phyloP scores from a whole-genome alignment of 2,888 invertebrate species.

The Drosophila formosana region DNA sequence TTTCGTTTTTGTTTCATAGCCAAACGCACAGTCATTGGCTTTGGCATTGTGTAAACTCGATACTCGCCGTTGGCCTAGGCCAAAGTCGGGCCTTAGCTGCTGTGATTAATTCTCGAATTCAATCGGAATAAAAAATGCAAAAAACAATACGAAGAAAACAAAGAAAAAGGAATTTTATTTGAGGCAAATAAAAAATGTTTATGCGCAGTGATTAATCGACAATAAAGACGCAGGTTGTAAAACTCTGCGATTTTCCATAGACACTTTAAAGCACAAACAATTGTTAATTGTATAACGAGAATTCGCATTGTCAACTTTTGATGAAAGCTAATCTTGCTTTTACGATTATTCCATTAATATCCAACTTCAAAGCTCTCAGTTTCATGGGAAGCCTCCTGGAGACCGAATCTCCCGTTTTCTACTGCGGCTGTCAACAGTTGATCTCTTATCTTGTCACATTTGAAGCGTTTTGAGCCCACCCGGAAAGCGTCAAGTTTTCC shows the following conservation, averaged over 20 bases:
- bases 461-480: conserved; percentile 59
- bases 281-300: neutral
- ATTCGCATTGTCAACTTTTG: neutral
- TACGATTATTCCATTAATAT: conserved; percentile 1
- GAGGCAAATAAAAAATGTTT: conserved; percentile 3
- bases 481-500: conserved; percentile 55
- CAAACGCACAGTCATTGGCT: conserved; percentile 7
- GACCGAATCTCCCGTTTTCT: neutral
- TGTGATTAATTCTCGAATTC: conserved; percentile 20
- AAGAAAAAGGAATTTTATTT: neutral
- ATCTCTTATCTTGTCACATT: conserved; percentile 34
- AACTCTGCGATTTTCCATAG: neutral
- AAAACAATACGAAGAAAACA: neutral
- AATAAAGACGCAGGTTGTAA: neutral
- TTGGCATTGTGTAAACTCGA: conserved; percentile 1
- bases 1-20: conserved; percentile 3
- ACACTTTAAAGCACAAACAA: neutral
- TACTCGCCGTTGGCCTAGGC: neutral
- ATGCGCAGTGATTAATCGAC: conserved; percentile 10
- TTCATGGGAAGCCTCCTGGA: conserved; percentile 1
- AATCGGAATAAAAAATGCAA: conserved; percentile 6
- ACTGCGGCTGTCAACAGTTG: conserved; percentile 20
- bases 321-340: neutral
- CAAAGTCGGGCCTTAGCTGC: conserved; percentile 8
- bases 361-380: conserved; percentile 11